Percentiles rank a stretch among this genome's conserved stretches.
These are phyloP conservation scores for Osmerus mordax DNA, from an alignment of 2,113 vertebrate genomes.

Conservation along the genomic window DNA sequence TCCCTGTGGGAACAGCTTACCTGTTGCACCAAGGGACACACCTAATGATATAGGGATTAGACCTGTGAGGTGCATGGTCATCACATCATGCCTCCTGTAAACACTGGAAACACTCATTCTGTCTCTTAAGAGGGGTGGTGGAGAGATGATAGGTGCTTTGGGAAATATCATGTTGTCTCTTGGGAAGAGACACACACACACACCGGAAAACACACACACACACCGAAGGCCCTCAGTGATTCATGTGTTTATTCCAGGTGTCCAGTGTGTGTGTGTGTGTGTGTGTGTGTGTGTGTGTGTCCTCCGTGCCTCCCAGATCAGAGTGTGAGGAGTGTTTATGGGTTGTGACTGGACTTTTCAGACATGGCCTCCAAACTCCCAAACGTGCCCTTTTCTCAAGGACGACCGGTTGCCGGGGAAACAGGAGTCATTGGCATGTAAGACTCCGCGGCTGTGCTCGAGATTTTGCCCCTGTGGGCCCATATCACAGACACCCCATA, in stretches of 20 bases:
- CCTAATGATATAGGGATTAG: slow-evolving; percentile 14
- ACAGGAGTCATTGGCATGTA: slow-evolving; percentile 36
- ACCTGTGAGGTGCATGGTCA: neutral
- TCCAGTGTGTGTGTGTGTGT: neutral
- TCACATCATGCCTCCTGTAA: neutral
- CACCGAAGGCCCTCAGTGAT: neutral
- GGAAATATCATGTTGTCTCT: neutral
- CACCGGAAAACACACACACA: neutral
- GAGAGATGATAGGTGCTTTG: slow-evolving; percentile 1
- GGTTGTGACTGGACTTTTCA: slow-evolving; percentile 46
- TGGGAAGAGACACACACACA: neutral
- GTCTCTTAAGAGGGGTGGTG: neutral
- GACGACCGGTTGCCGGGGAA: slow-evolving; percentile 53
- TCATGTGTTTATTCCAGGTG: slow-evolving; percentile 12
- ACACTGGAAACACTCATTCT: neutral
- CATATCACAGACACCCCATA: neutral
- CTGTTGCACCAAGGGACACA: slow-evolving; percentile 27
- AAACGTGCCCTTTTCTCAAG: slow-evolving; percentile 50
- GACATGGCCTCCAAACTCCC: slow-evolving; percentile 41
- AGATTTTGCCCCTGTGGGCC: too few relatives aligned
- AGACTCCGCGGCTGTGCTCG: slow-evolving; percentile 21
- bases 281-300: neutral
- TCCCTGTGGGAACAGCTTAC: slow-evolving; percentile 40
- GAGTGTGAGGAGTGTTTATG: slow-evolving; percentile 31
- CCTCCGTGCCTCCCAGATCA: slow-evolving; percentile 15